These are phyloP conservation scores for Myrmecobius fasciatus DNA, from an alignment of 2,113 vertebrate genomes.

Conservation along the genomic window DNA sequence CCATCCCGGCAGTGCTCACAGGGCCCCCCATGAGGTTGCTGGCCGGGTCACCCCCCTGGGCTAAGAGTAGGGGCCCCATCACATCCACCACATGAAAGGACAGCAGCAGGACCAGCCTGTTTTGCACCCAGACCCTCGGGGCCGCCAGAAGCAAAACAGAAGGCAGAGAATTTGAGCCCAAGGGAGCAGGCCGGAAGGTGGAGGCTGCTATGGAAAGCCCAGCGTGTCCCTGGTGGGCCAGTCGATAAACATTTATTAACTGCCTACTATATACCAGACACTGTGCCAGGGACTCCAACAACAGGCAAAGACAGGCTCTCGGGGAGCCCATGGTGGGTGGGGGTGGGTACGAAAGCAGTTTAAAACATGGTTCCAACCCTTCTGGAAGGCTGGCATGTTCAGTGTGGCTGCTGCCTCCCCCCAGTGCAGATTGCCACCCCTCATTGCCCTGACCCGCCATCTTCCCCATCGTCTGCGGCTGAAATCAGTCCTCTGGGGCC, in stretches of 20 bases:
- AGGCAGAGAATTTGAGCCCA: background rate
- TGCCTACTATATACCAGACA: background rate
- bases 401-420: background rate
- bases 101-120: too few species aligned
- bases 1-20: too few species aligned
- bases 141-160: background rate
- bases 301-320: too few species aligned
- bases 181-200: background rate
- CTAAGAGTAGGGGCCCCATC: too few species aligned
- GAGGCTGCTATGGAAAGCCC: background rate
- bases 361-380: background rate
- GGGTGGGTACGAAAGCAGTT: background rate
- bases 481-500: background rate
- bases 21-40: background rate
- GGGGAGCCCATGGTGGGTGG: background rate
- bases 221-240: background rate
- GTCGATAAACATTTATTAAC: background rate
- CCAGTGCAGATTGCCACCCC: background rate
- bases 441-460: background rate
- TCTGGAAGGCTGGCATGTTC: background rate
- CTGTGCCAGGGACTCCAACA: too few species aligned
- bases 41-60: too few species aligned
- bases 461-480: background rate
- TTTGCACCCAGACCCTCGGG: too few species aligned
- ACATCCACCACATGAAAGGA: background rate